Evolutionary conservation across 2,888 invertebrate species (phyloP).

Genomic region (Lasius platythorax): DNA sequence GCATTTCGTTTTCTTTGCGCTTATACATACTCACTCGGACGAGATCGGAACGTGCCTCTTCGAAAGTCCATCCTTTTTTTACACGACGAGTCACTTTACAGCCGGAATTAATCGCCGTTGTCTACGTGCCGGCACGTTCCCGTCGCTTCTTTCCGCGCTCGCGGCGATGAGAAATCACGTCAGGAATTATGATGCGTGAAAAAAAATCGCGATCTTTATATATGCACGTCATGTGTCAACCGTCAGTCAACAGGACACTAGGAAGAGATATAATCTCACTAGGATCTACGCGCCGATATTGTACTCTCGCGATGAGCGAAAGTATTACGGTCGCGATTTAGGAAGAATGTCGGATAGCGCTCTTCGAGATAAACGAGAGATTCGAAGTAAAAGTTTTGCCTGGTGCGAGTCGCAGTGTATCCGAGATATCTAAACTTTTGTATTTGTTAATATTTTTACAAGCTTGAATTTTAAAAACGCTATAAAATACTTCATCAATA

Average conservation of each 20-base stretch:
- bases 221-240: constrained; percentile 10
- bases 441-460: constrained; percentile 2
- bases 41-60: constrained; percentile 9
- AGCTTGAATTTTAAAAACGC: background rate
- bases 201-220: constrained; percentile 22
- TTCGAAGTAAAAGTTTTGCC: background rate
- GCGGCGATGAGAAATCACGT: constrained; percentile 16
- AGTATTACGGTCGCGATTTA: constrained; percentile 14
- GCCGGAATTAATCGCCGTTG: constrained; percentile 39
- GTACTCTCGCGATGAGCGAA: constrained; percentile 13
- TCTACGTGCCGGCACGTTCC: constrained; percentile 5
- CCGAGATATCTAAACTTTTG: background rate
- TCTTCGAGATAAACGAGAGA: background rate
- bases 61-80: constrained; percentile 24
- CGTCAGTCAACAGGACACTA: constrained; percentile 20
- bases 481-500: background rate
- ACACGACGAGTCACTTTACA: background rate
- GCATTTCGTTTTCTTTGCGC: constrained; percentile 62
- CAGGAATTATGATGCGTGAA: constrained; percentile 26
- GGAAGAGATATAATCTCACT: constrained; percentile 16
- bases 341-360: background rate
- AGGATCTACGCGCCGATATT: background rate
- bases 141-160: constrained; percentile 6
- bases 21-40: constrained; percentile 16
- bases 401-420: background rate